Base-by-base conservation (phyloP, 2,888 invertebrate species). In the Coelopa pilipes region DNA sequence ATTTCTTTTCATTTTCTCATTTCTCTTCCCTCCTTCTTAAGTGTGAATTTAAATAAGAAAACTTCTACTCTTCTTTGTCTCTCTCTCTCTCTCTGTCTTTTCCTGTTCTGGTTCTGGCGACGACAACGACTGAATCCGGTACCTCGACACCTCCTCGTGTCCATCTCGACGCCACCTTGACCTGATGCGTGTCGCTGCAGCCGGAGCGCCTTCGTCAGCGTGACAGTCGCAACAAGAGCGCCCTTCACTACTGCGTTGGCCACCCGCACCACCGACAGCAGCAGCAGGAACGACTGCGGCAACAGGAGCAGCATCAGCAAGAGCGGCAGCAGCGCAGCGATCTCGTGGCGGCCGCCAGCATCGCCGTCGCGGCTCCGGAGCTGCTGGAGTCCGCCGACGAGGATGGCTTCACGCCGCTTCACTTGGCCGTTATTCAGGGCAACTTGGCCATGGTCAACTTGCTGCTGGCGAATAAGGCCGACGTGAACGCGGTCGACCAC, bases 371-470 rank as follows among this genome's bases (percentile, higher is more conserved):
- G 70, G 96, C 96, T 80, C 94, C 96, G n/a, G 92, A 92, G 81
- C 89, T 97, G 79, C 91, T 97, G 74, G 93, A 95, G 86, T 92
- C 93, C 55, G 91, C 93, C 60, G 97, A 98, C 86, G 94, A 96
- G 80, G 97, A 98, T 87, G 98, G 98, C 75, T 95, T 97, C 85
- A 97, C 98, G 12, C 94, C 98, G 12, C 90, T 99, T 72, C 97
- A 98, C 88, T 91, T 98, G 82, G 97, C 98, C 45, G 97, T 97
- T 76, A 97, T 97, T 84, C 95, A 96, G 78, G 97, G 97, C 69
- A 96, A 96, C 86, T 92, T 93, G 82, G 93, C 94, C 19, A 90
- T 96, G 79, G 94, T 97, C 76, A 94, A 94, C 81, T 93, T 95
- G 75, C 90, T 99, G 73, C 89, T 98, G 70, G 93, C 95, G 59